A percentile compares a stretch with the other conserved stretches of the same genome.
phyloP scores from a whole-genome alignment of 2,797 vertebrate genomes.

The Sebastes umbrosus region DNA sequence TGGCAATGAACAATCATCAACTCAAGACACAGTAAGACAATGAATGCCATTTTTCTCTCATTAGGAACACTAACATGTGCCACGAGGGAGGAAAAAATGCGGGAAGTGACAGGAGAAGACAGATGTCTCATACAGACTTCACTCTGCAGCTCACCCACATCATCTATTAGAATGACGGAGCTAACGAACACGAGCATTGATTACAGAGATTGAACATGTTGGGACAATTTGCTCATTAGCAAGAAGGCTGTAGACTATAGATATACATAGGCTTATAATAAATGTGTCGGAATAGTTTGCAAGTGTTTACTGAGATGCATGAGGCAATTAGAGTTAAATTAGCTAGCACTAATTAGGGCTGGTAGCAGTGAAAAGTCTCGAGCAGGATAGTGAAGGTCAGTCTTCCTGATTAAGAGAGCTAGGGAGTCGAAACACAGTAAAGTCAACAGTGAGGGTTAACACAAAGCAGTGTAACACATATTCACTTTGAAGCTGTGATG shows the following conservation, averaged over 20 bases:
- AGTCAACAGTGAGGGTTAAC: not conserved
- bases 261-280: not conserved
- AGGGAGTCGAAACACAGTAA: not conserved
- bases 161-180: not conserved
- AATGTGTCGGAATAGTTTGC: not conserved
- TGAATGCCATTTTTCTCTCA: not conserved
- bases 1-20: not conserved
- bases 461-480: not conserved
- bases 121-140: not conserved
- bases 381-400: slow-evolving; percentile 14
- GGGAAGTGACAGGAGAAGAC: not conserved
- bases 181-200: not conserved
- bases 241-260: not conserved
- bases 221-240: not conserved
- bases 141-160: not conserved
- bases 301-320: slow-evolving; percentile 5
- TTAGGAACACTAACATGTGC: not conserved
- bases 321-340: slow-evolving; percentile 32
- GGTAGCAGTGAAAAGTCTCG: slow-evolving; percentile 3
- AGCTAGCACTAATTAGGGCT: slow-evolving; percentile 8
- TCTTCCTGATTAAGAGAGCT: slow-evolving; percentile 1
- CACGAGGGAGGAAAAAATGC: not conserved
- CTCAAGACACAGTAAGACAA: not conserved
- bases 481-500: not conserved
- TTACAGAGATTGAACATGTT: not conserved